phyloP scores from a whole-genome alignment of 2,797 vertebrate genomes.

The Macroramphosus scolopax region DNA sequence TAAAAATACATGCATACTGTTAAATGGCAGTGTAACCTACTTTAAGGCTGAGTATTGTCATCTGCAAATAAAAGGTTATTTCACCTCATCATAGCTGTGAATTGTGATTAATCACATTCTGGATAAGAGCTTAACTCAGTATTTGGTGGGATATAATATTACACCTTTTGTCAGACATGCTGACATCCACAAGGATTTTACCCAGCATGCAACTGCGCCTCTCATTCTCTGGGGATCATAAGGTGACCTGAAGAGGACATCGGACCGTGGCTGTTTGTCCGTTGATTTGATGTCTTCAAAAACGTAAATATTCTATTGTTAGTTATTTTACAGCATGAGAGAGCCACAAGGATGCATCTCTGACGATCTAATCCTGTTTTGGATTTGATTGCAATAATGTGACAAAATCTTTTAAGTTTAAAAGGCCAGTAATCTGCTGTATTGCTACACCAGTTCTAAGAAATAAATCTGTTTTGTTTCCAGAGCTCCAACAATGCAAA shows the following conservation, averaged over 20 bases:
- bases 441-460: background rate
- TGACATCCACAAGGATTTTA: constrained; percentile 58
- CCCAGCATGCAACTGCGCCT: constrained; percentile 54
- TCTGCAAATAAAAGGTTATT: constrained; percentile 31
- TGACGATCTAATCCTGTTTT: background rate
- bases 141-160: constrained; percentile 52
- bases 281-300: no score
- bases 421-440: background rate
- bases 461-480: constrained; percentile 15
- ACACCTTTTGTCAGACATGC: constrained; percentile 59
- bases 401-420: background rate
- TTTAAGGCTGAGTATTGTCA: no score
- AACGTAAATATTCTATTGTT: no score
- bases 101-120: constrained; percentile 30
- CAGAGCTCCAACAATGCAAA: background rate
- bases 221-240: constrained; percentile 33
- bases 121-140: constrained; percentile 41
- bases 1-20: no score
- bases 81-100: constrained; percentile 25
- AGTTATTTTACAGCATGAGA: background rate
- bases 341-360: background rate
- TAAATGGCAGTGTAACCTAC: no score
- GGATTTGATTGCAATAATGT: background rate
- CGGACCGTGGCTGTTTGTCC: constrained; percentile 5
- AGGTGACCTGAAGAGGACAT: constrained; percentile 49